These are phyloP conservation scores for Osmerus mordax DNA, from an alignment of 2,113 vertebrate species.

Conservation along the genomic window DNA sequence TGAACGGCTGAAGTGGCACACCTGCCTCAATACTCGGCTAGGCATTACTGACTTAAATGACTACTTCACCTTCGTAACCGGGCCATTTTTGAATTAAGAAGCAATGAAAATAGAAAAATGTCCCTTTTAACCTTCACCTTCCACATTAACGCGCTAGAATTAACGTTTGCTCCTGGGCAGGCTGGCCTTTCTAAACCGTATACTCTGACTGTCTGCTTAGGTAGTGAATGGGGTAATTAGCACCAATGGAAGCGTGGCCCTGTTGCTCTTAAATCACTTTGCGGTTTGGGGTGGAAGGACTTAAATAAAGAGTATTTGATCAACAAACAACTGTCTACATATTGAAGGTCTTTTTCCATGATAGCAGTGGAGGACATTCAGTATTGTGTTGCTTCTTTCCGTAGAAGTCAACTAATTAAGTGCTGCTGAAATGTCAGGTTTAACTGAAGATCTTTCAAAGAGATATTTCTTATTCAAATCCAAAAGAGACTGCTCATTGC, in stretches of 20 bases:
- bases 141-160: slow-evolving; percentile 46
- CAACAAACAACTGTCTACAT: not conserved
- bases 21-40: too few species aligned
- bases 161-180: slow-evolving; percentile 30
- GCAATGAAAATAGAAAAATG: slow-evolving; percentile 16
- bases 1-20: too few species aligned
- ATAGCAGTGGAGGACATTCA: not conserved
- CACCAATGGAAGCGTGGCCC: not conserved
- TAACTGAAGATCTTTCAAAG: not conserved
- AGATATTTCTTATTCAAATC: not conserved
- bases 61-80: too few species aligned
- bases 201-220: slow-evolving; percentile 44
- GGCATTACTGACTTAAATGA: too few species aligned
- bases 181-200: slow-evolving; percentile 35
- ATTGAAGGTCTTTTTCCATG: not conserved
- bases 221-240: slow-evolving; percentile 49
- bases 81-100: slow-evolving; percentile 3
- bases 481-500: too few species aligned
- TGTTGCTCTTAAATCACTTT: slow-evolving; percentile 10
- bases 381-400: not conserved
- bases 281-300: not conserved
- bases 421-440: not conserved
- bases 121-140: slow-evolving; percentile 24
- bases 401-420: slow-evolving; percentile 12
- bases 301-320: not conserved